A percentile compares a stretch with the other conserved stretches of the same genome.
Conservation (phyloP, 2,113 vertebrate species). For the Elanus axillaris region DNA sequence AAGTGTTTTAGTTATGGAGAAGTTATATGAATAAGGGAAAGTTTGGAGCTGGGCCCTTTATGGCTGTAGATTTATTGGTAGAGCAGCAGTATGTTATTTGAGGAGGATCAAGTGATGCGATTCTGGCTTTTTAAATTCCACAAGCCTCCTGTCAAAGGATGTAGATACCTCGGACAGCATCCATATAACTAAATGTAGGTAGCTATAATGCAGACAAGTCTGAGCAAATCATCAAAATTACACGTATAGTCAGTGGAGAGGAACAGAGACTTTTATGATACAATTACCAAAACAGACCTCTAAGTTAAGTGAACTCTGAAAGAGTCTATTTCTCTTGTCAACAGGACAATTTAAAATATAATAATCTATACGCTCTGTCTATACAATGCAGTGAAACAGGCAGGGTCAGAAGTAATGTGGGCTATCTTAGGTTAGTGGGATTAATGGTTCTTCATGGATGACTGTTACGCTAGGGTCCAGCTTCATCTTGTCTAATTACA, state of each 20-base stretch:
- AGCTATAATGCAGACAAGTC: background rate
- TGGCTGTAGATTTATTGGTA: background rate
- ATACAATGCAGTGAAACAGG: background rate
- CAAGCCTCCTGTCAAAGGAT: background rate
- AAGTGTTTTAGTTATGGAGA: background rate
- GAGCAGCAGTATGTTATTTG: background rate
- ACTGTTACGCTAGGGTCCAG: background rate
- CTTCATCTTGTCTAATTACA: background rate
- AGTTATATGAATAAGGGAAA: background rate
- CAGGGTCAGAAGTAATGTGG: background rate
- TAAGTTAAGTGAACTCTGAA: background rate
- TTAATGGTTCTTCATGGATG: background rate
- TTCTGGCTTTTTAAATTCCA: conserved; percentile 1
- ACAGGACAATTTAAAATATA: background rate
- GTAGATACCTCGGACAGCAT: background rate
- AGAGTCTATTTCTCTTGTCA: background rate
- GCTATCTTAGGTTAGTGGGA: background rate
- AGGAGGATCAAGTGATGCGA: background rate
- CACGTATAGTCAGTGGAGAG: background rate
- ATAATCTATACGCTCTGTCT: background rate
- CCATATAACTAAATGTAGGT: background rate
- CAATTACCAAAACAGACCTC: background rate
- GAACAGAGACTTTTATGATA: background rate
- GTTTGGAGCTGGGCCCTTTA: background rate
- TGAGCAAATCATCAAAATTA: background rate